Evolutionary conservation across 2,797 vertebrate genomes (phyloP).

Genomic region (Furcifer pardalis): DNA sequence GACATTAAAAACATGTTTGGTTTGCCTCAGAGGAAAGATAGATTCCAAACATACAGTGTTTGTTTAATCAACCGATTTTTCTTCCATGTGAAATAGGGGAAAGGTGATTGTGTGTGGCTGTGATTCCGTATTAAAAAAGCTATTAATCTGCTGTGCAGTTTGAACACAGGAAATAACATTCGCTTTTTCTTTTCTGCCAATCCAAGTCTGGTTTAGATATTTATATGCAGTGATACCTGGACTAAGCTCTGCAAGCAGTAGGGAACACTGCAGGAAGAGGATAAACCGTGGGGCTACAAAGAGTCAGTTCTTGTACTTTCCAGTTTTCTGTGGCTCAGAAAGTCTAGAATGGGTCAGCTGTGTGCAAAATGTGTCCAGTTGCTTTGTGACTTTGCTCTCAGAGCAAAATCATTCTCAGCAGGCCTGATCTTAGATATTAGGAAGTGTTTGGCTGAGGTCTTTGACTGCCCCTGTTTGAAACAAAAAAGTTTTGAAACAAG

Average conservation of each 20-base stretch:
- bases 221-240: background rate
- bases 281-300: background rate
- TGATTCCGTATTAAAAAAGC: constrained; percentile 35
- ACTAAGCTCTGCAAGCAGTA: constrained; percentile 6
- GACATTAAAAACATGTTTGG: constrained; percentile 21
- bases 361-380: constrained; percentile 75
- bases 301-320: background rate
- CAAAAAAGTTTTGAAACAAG: constrained; percentile 51
- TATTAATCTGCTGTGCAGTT: constrained; percentile 26
- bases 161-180: background rate
- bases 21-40: background rate
- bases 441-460: constrained; percentile 67
- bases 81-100: constrained; percentile 12
- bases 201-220: background rate
- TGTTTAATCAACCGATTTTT: constrained; percentile 31
- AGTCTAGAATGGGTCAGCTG: constrained; percentile 70
- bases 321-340: constrained; percentile 1
- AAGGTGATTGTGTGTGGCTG: background rate
- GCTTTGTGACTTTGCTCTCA: constrained; percentile 62
- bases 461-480: constrained; percentile 72
- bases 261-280: background rate
- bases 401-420: constrained; percentile 61
- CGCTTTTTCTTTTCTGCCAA: background rate
- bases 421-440: constrained; percentile 66
- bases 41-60: constrained; percentile 8